phyloP scores from a whole-genome alignment of 2,888 invertebrate genomes.

The Caenorhabditis uteleia region DNA sequence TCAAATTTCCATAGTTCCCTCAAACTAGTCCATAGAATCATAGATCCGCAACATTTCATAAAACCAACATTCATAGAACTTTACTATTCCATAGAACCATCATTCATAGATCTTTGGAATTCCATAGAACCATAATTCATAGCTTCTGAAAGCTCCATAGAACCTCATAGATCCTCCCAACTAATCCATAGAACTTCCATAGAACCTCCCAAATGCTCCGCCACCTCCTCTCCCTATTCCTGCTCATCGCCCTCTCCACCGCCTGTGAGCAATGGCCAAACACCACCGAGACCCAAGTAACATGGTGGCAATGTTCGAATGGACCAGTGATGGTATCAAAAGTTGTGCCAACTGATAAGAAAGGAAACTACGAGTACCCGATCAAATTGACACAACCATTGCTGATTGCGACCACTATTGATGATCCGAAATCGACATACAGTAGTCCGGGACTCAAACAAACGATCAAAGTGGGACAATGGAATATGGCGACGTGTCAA shows the following conservation, averaged over 20 bases:
- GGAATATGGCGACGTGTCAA: slow-evolving; percentile 17
- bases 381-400: slow-evolving; percentile 42
- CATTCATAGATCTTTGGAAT: too few relatives aligned
- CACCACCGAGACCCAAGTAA: slow-evolving; percentile 36
- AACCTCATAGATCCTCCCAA: not conserved
- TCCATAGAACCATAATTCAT: too few relatives aligned
- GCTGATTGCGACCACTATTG: slow-evolving; percentile 38
- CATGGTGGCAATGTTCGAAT: slow-evolving; percentile 42
- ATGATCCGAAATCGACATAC: slow-evolving; percentile 36
- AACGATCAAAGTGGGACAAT: slow-evolving; percentile 30
- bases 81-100: too few relatives aligned
- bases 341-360: slow-evolving; percentile 30
- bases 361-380: slow-evolving; percentile 46
- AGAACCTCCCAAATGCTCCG: not conserved
- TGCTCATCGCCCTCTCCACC: slow-evolving; percentile 5
- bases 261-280: slow-evolving; percentile 43
- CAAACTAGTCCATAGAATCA: too few relatives aligned
- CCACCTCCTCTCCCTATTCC: slow-evolving; percentile 2
- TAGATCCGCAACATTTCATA: too few relatives aligned
- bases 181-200: not conserved
- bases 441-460: slow-evolving; percentile 39
- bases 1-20: too few relatives aligned
- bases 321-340: slow-evolving; percentile 32
- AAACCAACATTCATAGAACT: too few relatives aligned
- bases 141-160: too few relatives aligned